Percentiles rank a stretch among this genome's conserved stretches.
These are phyloP conservation scores for Pelmatolapia mariae DNA, from an alignment of 2,113 vertebrate genomes.

Conservation along the genomic window DNA sequence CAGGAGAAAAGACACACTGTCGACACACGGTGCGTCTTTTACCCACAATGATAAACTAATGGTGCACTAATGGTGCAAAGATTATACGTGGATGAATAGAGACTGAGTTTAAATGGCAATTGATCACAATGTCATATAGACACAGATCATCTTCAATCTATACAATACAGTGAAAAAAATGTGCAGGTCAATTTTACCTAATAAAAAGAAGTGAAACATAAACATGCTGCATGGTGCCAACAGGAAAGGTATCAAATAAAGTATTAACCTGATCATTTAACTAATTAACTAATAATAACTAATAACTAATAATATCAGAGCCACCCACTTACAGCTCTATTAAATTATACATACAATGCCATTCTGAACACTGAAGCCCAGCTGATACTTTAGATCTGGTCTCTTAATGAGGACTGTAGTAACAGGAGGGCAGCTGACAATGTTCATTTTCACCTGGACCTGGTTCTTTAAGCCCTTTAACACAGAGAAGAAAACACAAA, in stretches of 20 bases:
- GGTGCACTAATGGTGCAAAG: too few species aligned
- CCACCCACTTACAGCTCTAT: neutral
- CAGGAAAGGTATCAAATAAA: neutral
- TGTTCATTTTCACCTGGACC: constrained; percentile 94
- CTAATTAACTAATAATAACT: neutral
- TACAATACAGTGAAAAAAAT: too few species aligned
- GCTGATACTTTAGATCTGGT: constrained; percentile 96
- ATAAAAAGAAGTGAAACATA: neutral
- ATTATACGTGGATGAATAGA: too few species aligned
- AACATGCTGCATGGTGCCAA: neutral
- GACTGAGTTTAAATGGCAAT: too few species aligned
- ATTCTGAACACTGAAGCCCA: constrained; percentile 98
- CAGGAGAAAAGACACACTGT: too few species aligned
- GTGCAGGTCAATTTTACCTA: too few species aligned
- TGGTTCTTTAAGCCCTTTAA: constrained; percentile 95
- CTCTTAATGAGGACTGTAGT: constrained; percentile 98
- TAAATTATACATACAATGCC: constrained; percentile 85
- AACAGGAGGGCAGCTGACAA: constrained; percentile 97
- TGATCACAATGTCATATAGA: too few species aligned
- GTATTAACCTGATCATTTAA: neutral
- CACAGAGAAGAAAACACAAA: neutral
- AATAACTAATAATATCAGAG: neutral
- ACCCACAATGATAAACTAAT: too few species aligned
- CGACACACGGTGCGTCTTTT: too few species aligned
- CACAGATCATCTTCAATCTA: too few species aligned